Percentiles rank a stretch among this genome's conserved stretches.
phyloP scores from a whole-genome alignment of 2,888 invertebrate genomes.

The Hirudinaria manillensis region DNA sequence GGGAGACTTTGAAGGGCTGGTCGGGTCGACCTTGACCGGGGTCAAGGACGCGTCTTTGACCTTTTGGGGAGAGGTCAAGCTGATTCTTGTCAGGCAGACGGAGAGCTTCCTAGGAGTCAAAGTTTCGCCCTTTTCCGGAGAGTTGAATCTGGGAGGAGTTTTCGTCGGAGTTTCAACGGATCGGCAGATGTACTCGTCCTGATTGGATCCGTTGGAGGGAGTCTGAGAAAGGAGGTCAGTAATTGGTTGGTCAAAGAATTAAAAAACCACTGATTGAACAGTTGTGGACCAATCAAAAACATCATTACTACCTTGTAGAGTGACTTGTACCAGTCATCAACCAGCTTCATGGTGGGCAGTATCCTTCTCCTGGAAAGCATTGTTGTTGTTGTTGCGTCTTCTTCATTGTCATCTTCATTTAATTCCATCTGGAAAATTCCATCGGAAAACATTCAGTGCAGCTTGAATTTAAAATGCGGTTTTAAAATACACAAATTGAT shows the following conservation, averaged over 20 bases:
- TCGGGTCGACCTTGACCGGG: background rate
- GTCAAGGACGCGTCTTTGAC: background rate
- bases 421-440: conserved; percentile 16
- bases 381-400: background rate
- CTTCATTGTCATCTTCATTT: conserved; percentile 17
- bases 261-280: no score
- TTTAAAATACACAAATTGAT: background rate
- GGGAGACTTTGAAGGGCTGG: background rate
- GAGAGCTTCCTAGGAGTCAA: background rate
- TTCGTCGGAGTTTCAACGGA: no score
- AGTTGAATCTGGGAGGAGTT: no score
- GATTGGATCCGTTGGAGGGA: no score
- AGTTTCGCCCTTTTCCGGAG: background rate
- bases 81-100: background rate
- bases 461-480: background rate
- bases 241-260: no score
- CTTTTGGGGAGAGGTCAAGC: background rate
- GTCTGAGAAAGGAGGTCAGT: no score
- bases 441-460: no score
- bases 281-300: no score
- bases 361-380: background rate
- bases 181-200: no score
- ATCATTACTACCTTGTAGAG: background rate
- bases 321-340: conserved; percentile 25
- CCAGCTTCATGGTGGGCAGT: conserved; percentile 5